Percentiles rank a stretch among this genome's conserved stretches.
Conservation (phyloP, 2,797 vertebrate species). For the Trachops cirrhosus region DNA sequence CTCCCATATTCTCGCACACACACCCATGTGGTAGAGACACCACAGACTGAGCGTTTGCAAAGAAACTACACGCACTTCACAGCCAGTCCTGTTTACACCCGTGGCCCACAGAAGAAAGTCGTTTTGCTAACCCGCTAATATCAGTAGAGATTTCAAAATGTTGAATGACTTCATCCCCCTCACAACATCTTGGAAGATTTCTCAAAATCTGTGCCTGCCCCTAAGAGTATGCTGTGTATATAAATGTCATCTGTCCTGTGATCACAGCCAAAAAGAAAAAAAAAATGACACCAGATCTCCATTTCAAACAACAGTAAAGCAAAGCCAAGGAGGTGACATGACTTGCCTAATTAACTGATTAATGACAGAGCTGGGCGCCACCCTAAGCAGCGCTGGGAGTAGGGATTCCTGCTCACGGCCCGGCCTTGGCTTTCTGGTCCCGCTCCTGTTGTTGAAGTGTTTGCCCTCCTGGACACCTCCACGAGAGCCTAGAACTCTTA, state of each 20-base stretch:
- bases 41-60: background rate
- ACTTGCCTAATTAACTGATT: background rate
- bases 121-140: background rate
- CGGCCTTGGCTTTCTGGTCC: background rate
- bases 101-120: background rate
- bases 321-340: background rate
- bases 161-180: background rate
- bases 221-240: background rate
- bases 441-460: background rate
- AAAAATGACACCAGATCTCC: background rate
- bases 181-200: background rate
- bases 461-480: background rate
- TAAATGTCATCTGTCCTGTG: background rate
- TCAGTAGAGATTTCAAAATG: conserved; percentile 34
- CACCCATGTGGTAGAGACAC: background rate
- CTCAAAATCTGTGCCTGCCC: conserved; percentile 7
- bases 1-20: background rate
- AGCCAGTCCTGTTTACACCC: background rate
- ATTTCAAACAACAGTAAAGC: background rate
- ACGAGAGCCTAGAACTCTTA: background rate
- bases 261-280: background rate
- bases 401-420: background rate
- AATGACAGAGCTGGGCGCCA: background rate
- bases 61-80: background rate
- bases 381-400: background rate